Evolutionary conservation across 2,113 vertebrate species (phyloP).

Genomic region (Nycticebus coucang): DNA sequence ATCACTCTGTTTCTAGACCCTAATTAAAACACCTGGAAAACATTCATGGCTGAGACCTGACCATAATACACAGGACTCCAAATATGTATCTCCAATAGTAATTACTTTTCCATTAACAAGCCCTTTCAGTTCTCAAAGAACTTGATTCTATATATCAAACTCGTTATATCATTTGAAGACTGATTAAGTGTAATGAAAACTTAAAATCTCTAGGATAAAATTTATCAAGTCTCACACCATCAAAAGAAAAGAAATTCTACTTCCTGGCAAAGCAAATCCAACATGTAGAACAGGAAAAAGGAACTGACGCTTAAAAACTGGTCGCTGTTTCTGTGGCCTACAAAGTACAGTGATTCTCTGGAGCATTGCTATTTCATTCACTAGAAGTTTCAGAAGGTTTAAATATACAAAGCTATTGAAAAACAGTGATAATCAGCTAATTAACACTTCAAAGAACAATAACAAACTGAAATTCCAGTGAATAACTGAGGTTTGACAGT

Average conservation of each 20-base stretch:
- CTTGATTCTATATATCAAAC: conserved; percentile 5
- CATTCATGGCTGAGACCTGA: conserved; percentile 11
- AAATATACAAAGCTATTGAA: conserved; percentile 53
- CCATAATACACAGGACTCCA: conserved; percentile 15
- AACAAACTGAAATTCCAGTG: conserved; percentile 38
- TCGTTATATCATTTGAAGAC: background rate
- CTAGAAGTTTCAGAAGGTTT: conserved; percentile 37
- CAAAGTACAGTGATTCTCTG: conserved; percentile 60
- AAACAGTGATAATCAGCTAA: conserved; percentile 41
- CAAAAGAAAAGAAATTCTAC: conserved; percentile 21
- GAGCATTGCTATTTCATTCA: background rate
- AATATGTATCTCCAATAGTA: background rate
- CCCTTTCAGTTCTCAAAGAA: conserved; percentile 45
- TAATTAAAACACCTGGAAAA: conserved; percentile 44
- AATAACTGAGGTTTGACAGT: conserved; percentile 22
- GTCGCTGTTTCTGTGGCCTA: conserved; percentile 31
- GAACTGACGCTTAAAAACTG: background rate
- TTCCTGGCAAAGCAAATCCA: conserved; percentile 18
- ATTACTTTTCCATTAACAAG: background rate
- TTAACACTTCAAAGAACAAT: conserved; percentile 67
- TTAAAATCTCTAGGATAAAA: conserved; percentile 35
- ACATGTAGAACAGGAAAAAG: background rate
- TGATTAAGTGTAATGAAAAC: conserved; percentile 48
- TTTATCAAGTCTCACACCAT: conserved; percentile 1
- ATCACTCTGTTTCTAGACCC: background rate